Evolutionary conservation across 2,888 invertebrate genomes (phyloP).

Genomic region (Linyphia triangularis): DNA sequence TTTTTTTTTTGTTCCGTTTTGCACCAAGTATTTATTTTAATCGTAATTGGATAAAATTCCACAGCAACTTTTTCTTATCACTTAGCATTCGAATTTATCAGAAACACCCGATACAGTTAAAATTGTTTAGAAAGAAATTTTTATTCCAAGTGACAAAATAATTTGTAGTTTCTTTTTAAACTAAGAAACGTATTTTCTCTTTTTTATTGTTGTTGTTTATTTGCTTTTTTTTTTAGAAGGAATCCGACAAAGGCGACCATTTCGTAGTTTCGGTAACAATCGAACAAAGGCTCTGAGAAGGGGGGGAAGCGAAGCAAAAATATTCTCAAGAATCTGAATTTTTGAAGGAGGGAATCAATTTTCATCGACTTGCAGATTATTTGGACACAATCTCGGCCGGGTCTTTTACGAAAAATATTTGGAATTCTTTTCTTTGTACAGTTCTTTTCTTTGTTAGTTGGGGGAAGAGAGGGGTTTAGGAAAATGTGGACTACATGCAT

Average conservation of each 20-base stretch:
- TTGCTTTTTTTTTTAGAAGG: neutral
- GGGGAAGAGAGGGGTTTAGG: constrained; percentile 1
- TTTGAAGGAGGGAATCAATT: constrained; percentile 57
- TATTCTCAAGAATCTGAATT: constrained; percentile 43
- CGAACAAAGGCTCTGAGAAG: constrained; percentile 14
- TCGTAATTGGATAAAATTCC: constrained; percentile 39
- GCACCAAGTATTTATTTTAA: constrained; percentile 34
- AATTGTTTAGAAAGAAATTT: constrained; percentile 12
- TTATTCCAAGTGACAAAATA: constrained; percentile 49
- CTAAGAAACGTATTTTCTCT: neutral
- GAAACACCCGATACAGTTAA: constrained; percentile 4
- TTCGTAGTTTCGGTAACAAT: constrained; percentile 37
- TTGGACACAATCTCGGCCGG: constrained; percentile 55
- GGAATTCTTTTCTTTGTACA: constrained; percentile 26
- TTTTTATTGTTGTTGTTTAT: neutral
- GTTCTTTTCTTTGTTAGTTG: constrained; percentile 14
- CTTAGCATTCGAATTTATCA: neutral
- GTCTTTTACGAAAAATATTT: constrained; percentile 54
- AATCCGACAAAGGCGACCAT: constrained; percentile 37
- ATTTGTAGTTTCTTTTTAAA: constrained; percentile 37
- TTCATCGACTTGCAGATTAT: constrained; percentile 68
- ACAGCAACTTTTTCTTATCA: constrained; percentile 2
- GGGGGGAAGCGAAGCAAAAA: constrained; percentile 4
- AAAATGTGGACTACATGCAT: constrained; percentile 45
- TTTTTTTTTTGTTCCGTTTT: neutral